A percentile compares a stretch with the other conserved stretches of the same genome.
Evolutionary conservation across 2,113 vertebrate genomes (phyloP).

Genomic region (Vicugna pacos): DNA sequence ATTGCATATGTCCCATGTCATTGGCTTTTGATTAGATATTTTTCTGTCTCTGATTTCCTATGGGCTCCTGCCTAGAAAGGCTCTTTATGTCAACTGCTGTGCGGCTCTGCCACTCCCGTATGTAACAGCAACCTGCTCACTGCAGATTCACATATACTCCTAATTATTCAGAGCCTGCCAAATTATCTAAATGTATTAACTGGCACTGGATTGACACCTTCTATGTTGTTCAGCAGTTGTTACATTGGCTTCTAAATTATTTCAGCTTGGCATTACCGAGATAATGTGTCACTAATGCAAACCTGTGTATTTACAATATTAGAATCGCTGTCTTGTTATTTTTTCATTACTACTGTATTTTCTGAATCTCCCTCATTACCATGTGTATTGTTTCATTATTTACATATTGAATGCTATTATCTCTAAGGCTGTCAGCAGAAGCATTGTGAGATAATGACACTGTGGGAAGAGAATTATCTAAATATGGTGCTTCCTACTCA

Average conservation of each 20-base stretch:
- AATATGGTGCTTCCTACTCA: slow-evolving; percentile 62
- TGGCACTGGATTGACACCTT: slow-evolving; percentile 42
- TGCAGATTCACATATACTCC: background rate
- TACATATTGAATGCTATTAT: slow-evolving; percentile 74
- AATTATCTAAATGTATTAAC: slow-evolving; percentile 68
- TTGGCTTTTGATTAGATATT: slow-evolving; percentile 34
- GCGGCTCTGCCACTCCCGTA: background rate
- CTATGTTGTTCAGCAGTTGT: slow-evolving; percentile 51
- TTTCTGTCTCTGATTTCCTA: slow-evolving; percentile 51
- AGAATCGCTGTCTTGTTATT: slow-evolving; percentile 64
- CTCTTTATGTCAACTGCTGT: background rate
- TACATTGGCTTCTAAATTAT: slow-evolving; percentile 65
- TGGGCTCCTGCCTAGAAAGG: background rate
- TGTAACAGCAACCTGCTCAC: background rate
- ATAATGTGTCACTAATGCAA: slow-evolving; percentile 72
- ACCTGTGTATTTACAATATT: slow-evolving; percentile 69
- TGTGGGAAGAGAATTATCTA: slow-evolving; percentile 63
- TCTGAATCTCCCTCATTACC: slow-evolving; percentile 61
- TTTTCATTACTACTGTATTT: slow-evolving; percentile 82
- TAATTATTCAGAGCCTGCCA: slow-evolving; percentile 65
- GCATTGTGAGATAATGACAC: slow-evolving; percentile 64
- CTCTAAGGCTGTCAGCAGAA: slow-evolving; percentile 66
- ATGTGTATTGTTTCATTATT: slow-evolving; percentile 71
- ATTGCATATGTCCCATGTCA: background rate
- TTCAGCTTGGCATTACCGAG: slow-evolving; percentile 61